phyloP scores from a whole-genome alignment of 2,888 invertebrate species.

The Mythimna ferrago region DNA sequence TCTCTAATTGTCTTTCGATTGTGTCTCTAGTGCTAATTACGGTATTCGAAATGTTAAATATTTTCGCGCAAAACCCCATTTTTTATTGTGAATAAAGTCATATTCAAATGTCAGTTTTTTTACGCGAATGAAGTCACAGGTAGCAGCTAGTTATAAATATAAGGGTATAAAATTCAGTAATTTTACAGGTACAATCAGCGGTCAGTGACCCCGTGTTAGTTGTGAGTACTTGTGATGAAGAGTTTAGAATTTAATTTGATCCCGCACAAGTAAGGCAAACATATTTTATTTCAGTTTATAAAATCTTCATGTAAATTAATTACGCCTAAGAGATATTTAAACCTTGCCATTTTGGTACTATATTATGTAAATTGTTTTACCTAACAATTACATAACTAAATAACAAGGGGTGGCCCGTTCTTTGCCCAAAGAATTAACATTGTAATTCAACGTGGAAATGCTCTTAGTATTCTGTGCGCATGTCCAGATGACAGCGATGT shows the following conservation, averaged over 20 bases:
- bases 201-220: not conserved
- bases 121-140: too few species aligned
- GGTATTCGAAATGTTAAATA: too few species aligned
- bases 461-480: not conserved
- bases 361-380: not conserved
- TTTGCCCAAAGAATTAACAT: too few species aligned
- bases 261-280: not conserved
- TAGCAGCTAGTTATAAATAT: not conserved
- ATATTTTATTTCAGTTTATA: constrained; percentile 7
- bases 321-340: not conserved
- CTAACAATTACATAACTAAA: not conserved
- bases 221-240: not conserved
- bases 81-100: too few species aligned
- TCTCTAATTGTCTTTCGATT: too few species aligned
- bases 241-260: not conserved
- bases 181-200: not conserved
- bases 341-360: too few species aligned
- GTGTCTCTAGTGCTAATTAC: too few species aligned
- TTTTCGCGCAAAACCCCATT: too few species aligned
- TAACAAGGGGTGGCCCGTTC: too few species aligned
- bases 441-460: too few species aligned
- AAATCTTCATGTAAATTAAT: constrained; percentile 17
- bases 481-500: too few species aligned
- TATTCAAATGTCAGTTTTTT: too few species aligned
- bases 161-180: not conserved